phyloP scores from a whole-genome alignment of 1,140 invertebrate species.

The Orius laevigatus region DNA sequence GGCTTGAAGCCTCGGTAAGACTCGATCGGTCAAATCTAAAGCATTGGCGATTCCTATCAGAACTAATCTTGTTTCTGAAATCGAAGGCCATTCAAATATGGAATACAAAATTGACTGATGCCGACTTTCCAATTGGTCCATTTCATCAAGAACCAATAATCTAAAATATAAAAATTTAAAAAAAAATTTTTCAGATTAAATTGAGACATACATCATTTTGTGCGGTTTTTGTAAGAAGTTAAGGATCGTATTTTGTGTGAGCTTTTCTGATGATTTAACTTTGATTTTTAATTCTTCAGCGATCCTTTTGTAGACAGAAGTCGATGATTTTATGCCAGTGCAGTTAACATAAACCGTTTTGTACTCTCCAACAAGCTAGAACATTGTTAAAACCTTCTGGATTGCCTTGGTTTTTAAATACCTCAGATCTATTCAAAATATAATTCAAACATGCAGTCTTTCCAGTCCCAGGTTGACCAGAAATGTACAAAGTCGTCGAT shows the following conservation, averaged over 20 bases:
- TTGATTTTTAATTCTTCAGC: slow-evolving; percentile 43
- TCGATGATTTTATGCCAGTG: slow-evolving; percentile 56
- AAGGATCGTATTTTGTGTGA: slow-evolving; percentile 41
- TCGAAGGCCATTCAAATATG: slow-evolving; percentile 83
- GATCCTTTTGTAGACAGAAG: slow-evolving; percentile 52
- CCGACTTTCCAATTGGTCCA: slow-evolving; percentile 76
- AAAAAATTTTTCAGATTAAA: slow-evolving; percentile 8
- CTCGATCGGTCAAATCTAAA: slow-evolving; percentile 85
- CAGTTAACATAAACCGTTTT: slow-evolving; percentile 65
- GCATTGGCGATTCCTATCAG: slow-evolving; percentile 90
- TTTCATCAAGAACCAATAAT: slow-evolving; percentile 86
- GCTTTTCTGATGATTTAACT: slow-evolving; percentile 36
- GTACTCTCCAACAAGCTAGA: slow-evolving; percentile 33
- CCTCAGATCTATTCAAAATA: slow-evolving; percentile 42
- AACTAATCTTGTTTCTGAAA: slow-evolving; percentile 50
- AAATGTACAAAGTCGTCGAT: slow-evolving; percentile 78
- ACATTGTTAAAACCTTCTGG: too few relatives aligned
- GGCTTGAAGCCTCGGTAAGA: slow-evolving; percentile 68
- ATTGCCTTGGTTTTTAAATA: too few relatives aligned
- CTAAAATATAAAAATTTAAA: slow-evolving; percentile 31
- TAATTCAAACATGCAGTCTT: slow-evolving; percentile 77
- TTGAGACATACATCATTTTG: slow-evolving; percentile 43
- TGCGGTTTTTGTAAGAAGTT: slow-evolving; percentile 42
- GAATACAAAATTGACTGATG: slow-evolving; percentile 79
- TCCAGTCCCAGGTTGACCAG: slow-evolving; percentile 89